phyloP scores from a whole-genome alignment of 2,888 invertebrate genomes.

The Mechanitis messenoides region DNA sequence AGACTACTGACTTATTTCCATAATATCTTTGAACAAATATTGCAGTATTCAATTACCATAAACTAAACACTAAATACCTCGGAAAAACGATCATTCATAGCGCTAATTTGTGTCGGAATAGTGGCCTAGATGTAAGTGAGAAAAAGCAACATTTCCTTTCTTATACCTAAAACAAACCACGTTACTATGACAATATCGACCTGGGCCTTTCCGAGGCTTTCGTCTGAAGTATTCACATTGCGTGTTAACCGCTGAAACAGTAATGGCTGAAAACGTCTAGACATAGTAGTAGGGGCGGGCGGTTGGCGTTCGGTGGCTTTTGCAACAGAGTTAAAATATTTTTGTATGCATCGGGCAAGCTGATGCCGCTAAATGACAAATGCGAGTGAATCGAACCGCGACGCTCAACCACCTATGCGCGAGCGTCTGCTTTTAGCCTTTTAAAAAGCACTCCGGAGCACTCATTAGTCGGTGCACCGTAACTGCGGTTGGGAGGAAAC shows the following conservation, averaged over 20 bases:
- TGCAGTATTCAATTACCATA: background rate
- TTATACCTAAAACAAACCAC: constrained; percentile 70
- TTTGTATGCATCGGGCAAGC: background rate
- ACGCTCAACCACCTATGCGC: constrained; percentile 59
- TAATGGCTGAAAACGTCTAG: constrained; percentile 50
- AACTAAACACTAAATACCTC: constrained; percentile 8
- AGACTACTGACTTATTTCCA: too few relatives aligned
- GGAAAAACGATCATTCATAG: constrained; percentile 32
- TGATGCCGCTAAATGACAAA: constrained; percentile 51
- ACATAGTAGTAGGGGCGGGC: constrained; percentile 17
- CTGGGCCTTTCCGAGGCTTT: constrained; percentile 73
- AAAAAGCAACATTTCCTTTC: constrained; percentile 56
- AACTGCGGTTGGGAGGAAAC: constrained; percentile 57
- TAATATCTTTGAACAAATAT: too few relatives aligned
- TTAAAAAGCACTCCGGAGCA: constrained; percentile 58
- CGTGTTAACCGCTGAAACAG: constrained; percentile 68
- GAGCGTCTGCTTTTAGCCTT: constrained; percentile 63
- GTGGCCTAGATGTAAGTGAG: constrained; percentile 72
- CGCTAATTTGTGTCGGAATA: constrained; percentile 44
- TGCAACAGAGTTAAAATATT: constrained; percentile 10
- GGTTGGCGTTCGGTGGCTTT: constrained; percentile 11
- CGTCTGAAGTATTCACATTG: constrained; percentile 62
- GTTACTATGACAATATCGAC: constrained; percentile 70
- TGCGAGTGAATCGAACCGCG: constrained; percentile 66
- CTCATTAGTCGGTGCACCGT: constrained; percentile 71